Evolutionary conservation across 2,888 invertebrate genomes (phyloP).

Genomic region (Chouioia cunea): DNA sequence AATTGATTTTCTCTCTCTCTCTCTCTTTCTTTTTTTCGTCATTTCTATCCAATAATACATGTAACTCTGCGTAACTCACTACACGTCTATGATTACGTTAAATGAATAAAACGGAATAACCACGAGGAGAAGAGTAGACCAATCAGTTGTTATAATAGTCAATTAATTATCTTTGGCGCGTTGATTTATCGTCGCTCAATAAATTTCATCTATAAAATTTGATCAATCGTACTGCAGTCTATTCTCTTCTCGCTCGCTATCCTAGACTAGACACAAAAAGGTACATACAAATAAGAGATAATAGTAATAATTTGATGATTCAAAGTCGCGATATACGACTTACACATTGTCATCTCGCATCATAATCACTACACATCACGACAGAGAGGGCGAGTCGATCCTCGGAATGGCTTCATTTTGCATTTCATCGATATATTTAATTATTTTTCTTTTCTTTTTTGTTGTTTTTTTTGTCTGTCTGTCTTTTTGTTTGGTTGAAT

Average conservation of each 20-base stretch:
- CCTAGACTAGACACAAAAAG: constrained; percentile 67
- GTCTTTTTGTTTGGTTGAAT: not conserved
- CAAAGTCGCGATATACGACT: constrained; percentile 24
- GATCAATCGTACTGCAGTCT: constrained; percentile 23
- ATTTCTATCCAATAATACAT: constrained; percentile 38
- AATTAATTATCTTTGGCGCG: not conserved
- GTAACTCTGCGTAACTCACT: constrained; percentile 42
- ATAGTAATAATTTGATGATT: constrained; percentile 49
- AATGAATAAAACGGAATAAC: constrained; percentile 47
- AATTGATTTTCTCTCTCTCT: too few species aligned
- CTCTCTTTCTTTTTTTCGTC: constrained; percentile 8
- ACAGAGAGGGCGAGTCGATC: constrained; percentile 43
- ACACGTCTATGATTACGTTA: constrained; percentile 45
- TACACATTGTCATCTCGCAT: constrained; percentile 46
- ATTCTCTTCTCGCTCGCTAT: constrained; percentile 48
- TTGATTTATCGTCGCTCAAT: not conserved
- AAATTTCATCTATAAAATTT: constrained; percentile 17
- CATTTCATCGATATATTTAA: not conserved
- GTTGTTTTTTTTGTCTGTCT: too few species aligned
- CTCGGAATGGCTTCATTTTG: constrained; percentile 40
- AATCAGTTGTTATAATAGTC: too few species aligned
- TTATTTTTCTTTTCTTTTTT: too few species aligned
- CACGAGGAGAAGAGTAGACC: constrained; percentile 40
- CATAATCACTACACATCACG: not conserved
- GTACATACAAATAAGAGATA: constrained; percentile 65